Base-by-base conservation (phyloP, 1,140 invertebrate species). In the Sycobia sp. region DNA sequence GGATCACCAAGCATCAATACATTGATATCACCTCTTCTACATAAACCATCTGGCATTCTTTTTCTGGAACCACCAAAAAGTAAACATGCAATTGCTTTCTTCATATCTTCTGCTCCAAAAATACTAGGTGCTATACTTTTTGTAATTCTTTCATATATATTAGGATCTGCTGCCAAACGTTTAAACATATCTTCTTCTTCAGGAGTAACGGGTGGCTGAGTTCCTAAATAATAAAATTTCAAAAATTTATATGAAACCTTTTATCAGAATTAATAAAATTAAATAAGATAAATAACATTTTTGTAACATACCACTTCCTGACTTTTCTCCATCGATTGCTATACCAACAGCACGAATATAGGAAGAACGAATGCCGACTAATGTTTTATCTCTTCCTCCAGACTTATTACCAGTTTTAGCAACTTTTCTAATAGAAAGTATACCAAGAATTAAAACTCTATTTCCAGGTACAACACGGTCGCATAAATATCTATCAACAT, bases 381-480 rank as follows among this genome's bases (percentile, higher is more conserved):
- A 90, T 0, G 92, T 87, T 75, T 94, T 96, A 32, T 95, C 93
- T 65, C 87, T 86, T n/a, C 86, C 85, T 69, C 88, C 86, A 71
- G 84, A 80, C 80, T 82, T 85, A 65, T 84, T 85, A 34, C 78
- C 77, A 8, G 84, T 73, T 73, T 86, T 88, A 1, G 85, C 82
- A 14, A 91, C 85, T 83, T 97, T 98, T 74, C 96, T 97, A 63
- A 99, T 99, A 0, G 93, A 98, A 80, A 94, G 99, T 71, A 99
- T 94, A 20, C 98, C 98, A 47, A 97, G 86, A 47, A 99, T 89
- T 8, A 91, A 89, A 11, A 99, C 93, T 67, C 95, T 86, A 75
- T 99, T 99, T 1, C 98, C 98, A 39, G 98, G 98, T 1, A 98
- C 95, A 36, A 97, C 91, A 75, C 89, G 86, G 76, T 99, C 98